These are phyloP conservation scores for Amphiprion ocellaris DNA, from an alignment of 2,113 vertebrate genomes.

Conservation along the genomic window DNA sequence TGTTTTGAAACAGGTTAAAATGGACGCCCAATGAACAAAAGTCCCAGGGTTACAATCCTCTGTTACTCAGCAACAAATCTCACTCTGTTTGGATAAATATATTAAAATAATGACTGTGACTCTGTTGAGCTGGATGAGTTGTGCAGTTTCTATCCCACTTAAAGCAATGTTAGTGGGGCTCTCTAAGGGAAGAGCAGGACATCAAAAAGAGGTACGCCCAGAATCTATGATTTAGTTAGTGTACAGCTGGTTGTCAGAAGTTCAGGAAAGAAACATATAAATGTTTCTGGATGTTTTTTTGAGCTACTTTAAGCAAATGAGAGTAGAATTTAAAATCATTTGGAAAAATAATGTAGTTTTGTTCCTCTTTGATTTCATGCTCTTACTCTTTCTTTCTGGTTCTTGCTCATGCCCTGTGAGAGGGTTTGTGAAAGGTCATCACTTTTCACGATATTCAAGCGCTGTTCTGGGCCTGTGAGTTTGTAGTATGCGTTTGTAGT, in stretches of 20 bases:
- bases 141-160: background rate
- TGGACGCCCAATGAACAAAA: slow-evolving; percentile 22
- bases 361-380: background rate
- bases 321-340: no score
- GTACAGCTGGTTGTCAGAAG: background rate
- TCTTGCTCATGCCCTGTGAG: slow-evolving; percentile 46
- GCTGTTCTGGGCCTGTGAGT: no score
- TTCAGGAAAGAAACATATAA: background rate
- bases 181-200: background rate
- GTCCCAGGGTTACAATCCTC: slow-evolving; percentile 9
- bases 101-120: slow-evolving; percentile 6
- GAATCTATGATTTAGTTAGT: background rate
- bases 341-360: no score
- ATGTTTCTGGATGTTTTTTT: background rate
- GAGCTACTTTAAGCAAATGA: background rate
- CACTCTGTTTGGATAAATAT: background rate
- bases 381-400: background rate
- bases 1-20: slow-evolving; percentile 62
- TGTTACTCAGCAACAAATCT: slow-evolving; percentile 16
- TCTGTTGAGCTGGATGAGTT: background rate
- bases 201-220: no score
- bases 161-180: background rate
- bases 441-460: slow-evolving; percentile 46
- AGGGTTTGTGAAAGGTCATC: slow-evolving; percentile 15
- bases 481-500: no score